phyloP scores from a whole-genome alignment of 2,888 invertebrate genomes.

The Amiota mariae region DNA sequence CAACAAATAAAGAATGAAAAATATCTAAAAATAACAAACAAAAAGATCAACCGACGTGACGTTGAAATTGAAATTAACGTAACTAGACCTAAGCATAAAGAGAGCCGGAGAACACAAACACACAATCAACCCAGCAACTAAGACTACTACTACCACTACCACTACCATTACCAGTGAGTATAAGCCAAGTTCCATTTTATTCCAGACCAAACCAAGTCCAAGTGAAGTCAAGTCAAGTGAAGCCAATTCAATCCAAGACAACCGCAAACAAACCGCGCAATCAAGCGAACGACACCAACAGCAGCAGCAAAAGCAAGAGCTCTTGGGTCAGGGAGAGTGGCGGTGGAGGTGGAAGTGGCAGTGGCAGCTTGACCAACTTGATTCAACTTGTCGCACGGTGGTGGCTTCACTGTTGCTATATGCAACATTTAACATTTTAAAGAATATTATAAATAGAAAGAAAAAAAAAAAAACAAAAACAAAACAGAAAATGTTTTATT shows the following conservation, averaged over 20 bases:
- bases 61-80: conserved; percentile 68
- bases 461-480: neutral
- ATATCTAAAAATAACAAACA: conserved; percentile 2
- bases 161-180: neutral
- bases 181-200: neutral
- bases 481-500: neutral
- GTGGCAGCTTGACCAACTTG: conserved; percentile 7
- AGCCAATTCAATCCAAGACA: neutral
- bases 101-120: neutral
- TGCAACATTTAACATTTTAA: conserved; percentile 35
- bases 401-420: neutral
- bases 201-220: conserved; percentile 27
- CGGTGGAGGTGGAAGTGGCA: neutral
- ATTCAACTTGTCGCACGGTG: neutral
- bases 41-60: conserved; percentile 42
- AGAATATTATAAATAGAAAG: neutral
- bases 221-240: conserved; percentile 44
- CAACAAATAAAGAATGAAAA: conserved; percentile 1
- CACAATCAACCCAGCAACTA: no score
- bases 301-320: neutral
- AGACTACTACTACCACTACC: no score
- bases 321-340: neutral
- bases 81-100: conserved; percentile 58
- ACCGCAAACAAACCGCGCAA: neutral
- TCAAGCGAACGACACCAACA: neutral